A percentile compares a stretch with the other conserved stretches of the same genome.
Conservation (phyloP, 2,888 invertebrate genomes). For the Elegia similella region DNA sequence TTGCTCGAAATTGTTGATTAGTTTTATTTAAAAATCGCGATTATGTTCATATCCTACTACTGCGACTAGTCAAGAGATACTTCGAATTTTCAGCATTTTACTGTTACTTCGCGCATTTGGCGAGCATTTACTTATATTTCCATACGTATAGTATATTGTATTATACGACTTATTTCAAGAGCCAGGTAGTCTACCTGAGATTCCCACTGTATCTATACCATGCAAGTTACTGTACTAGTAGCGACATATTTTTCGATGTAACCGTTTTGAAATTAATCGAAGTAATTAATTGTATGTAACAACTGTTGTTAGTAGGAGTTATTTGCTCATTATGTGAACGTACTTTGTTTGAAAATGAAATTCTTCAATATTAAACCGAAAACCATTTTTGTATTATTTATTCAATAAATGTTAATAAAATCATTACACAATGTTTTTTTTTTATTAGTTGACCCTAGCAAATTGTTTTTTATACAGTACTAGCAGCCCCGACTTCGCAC, state of each 20-base stretch:
- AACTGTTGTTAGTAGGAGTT: slow-evolving; percentile 52
- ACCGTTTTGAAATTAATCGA: slow-evolving; percentile 47
- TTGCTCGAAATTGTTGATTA: slow-evolving; percentile 53
- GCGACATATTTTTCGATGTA: slow-evolving; percentile 67
- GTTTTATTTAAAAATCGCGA: slow-evolving; percentile 46
- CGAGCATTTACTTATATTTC: slow-evolving; percentile 51
- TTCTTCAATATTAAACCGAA: slow-evolving; percentile 64
- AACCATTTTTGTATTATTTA: slow-evolving; percentile 79
- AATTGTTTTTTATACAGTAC: not conserved
- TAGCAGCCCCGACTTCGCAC: too few species aligned
- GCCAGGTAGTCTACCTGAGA: not conserved
- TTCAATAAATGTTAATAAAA: slow-evolving; percentile 82
- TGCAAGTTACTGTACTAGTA: slow-evolving; percentile 54
- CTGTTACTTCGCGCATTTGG: slow-evolving; percentile 50
- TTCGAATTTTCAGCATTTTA: slow-evolving; percentile 42
- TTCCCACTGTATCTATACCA: slow-evolving; percentile 42
- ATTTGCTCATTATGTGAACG: slow-evolving; percentile 67
- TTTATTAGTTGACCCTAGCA: not conserved
- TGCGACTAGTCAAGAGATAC: slow-evolving; percentile 44
- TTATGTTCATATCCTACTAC: slow-evolving; percentile 34
- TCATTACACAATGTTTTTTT: slow-evolving; percentile 47
- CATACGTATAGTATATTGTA: slow-evolving; percentile 8
- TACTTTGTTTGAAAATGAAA: slow-evolving; percentile 56
- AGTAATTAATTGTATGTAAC: slow-evolving; percentile 45
- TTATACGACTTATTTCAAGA: slow-evolving; percentile 44